phyloP scores from a whole-genome alignment of 2,113 vertebrate species.

The Oryzias javanicus region DNA sequence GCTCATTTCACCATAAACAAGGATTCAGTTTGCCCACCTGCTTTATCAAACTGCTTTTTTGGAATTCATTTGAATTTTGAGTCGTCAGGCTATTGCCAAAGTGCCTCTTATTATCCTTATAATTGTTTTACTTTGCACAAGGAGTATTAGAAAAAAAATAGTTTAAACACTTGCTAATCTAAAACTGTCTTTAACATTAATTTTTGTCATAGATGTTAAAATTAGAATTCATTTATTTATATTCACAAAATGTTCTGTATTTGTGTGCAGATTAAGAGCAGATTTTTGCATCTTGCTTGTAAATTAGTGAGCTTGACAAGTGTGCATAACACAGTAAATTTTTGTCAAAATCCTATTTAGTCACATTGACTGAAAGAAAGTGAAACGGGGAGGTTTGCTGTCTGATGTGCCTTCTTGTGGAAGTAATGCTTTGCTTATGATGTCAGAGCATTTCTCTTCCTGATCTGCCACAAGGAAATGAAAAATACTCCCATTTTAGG shows the following conservation, averaged over 20 bases:
- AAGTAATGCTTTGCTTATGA: no score
- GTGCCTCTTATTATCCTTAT: neutral
- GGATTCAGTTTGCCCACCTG: neutral
- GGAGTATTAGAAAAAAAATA: no score
- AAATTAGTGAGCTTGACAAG: neutral
- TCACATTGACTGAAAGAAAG: no score
- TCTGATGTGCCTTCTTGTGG: no score
- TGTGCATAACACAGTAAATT: neutral
- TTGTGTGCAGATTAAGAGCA: neutral
- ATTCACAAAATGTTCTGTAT: slow-evolving; percentile 4
- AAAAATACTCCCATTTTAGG: no score
- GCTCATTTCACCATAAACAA: neutral
- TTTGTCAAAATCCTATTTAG: no score
- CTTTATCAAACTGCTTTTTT: neutral
- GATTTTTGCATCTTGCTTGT: neutral
- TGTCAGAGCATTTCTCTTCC: no score
- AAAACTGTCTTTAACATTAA: no score
- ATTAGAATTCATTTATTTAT: neutral
- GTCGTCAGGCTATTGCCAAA: neutral
- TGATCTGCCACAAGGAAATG: no score
- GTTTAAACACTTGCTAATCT: no score
- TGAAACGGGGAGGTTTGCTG: no score
- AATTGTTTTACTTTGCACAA: neutral
- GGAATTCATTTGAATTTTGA: slow-evolving; percentile 1
- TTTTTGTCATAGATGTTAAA: neutral